Evolutionary conservation across 2,888 invertebrate genomes (phyloP).

Genomic region (Megaustenia siamemsis): DNA sequence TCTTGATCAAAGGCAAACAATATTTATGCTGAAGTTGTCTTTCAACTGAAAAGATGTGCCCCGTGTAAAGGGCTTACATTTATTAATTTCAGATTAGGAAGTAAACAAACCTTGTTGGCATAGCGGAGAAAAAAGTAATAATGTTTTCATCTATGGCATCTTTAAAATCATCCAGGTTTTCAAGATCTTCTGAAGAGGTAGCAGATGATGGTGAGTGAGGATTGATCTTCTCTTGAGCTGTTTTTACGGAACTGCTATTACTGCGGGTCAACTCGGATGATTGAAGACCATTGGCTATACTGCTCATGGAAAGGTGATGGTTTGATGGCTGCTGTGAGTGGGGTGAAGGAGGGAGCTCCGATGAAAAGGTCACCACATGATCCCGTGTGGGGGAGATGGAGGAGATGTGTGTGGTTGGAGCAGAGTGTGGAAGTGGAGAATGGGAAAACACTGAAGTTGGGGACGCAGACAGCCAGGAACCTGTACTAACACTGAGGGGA

Average conservation of each 20-base stretch:
- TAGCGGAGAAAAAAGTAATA: constrained; percentile 71
- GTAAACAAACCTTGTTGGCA: constrained; percentile 65
- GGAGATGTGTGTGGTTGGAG: background rate
- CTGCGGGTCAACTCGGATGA: background rate
- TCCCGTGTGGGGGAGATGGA: background rate
- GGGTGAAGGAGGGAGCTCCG: background rate
- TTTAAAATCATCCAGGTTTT: constrained; percentile 65
- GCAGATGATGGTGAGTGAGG: constrained; percentile 52
- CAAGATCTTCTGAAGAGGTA: constrained; percentile 59
- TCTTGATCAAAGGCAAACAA: no score
- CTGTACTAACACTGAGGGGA: background rate
- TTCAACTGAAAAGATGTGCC: no score
- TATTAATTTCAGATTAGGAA: no score
- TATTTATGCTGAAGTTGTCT: no score
- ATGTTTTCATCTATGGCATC: constrained; percentile 70
- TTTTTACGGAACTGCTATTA: background rate
- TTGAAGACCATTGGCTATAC: constrained; percentile 7
- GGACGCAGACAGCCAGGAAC: background rate
- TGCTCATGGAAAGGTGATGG: background rate
- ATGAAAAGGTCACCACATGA: background rate
- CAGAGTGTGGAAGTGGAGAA: background rate
- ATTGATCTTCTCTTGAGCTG: background rate
- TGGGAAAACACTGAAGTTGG: background rate
- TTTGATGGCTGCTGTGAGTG: background rate
- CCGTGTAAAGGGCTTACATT: no score